Evolutionary conservation across 2,113 vertebrate genomes (phyloP), one percentile per base, ranked within the genome.

Genomic region (Cyanistes caeruleus): DNA sequence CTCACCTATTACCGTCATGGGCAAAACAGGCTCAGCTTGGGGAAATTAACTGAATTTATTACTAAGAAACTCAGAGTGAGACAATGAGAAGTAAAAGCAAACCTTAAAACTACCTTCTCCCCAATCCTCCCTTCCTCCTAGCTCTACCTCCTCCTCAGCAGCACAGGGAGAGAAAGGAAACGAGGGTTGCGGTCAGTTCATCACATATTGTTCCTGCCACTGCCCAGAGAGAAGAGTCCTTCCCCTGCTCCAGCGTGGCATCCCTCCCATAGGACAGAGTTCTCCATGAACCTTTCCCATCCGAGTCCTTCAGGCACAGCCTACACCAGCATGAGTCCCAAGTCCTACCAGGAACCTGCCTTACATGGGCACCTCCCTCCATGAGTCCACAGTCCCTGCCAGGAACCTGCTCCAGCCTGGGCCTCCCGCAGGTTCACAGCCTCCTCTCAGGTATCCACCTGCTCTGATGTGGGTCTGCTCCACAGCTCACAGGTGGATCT

Each of bases 1-100:
- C 7, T 62, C 70, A 76, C 22, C 14, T 31, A 25, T 62, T 48
- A 55, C 3, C 0, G 0, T 6, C 5, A 22, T 2, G 8, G 70
- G 41, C 30, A 68, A 75, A 83, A 82, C 24, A 48, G n/a, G 75
- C 48, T 53, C 24, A 24, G 4, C 11, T 13, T 48, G 48, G 31
- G 55, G 30, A 83, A 55, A 62, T 27, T 10, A 62, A 41, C 10
- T 23, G 30, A 48, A 69, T 41, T 76, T 41, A 41, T 13, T 48
- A 48, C 24, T 13, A 35, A 55, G 25, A 90, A 83, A 76, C 55
- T 55, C 70, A 83, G 21, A 76, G 30, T 21, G 62, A n/a, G 5
- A 27, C 20, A 69, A 76, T 9, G 12, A 48, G 25, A 76, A 62
- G 30, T 31, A 62, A 69, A 89, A 83, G 15, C 10, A 27, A 62